These are phyloP conservation scores for Corbicula japonica DNA, from an alignment of 2,888 invertebrate species.

Conservation along the genomic window DNA sequence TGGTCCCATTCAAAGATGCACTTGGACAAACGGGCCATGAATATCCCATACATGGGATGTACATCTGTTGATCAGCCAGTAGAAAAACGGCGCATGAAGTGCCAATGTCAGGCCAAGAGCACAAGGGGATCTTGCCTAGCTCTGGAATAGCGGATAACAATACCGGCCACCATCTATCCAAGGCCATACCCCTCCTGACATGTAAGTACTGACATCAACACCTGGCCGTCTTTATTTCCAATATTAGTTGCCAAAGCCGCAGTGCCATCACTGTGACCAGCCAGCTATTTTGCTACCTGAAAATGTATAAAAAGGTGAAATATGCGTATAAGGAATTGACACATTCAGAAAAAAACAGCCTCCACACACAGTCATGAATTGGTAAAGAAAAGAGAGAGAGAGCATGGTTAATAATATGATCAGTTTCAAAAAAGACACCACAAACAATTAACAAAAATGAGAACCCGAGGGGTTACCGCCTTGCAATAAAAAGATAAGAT, in stretches of 20 bases:
- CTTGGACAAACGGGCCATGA: conserved; percentile 63
- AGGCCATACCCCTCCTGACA: conserved; percentile 65
- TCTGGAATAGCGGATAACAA: conserved; percentile 49
- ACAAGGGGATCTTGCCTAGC: conserved; percentile 51
- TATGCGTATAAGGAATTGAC: no score
- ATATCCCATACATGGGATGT: conserved; percentile 65
- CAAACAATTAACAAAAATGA: no score
- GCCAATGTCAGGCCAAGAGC: conserved; percentile 70
- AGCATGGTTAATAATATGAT: no score
- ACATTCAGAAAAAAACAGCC: no score
- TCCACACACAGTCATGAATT: no score
- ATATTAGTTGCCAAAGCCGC: conserved; percentile 70
- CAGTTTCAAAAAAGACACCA: no score
- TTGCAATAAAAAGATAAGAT: background rate
- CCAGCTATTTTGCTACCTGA: conserved; percentile 62
- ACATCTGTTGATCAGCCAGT: conserved; percentile 58
- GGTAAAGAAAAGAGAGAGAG: no score
- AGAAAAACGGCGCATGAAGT: conserved; percentile 70
- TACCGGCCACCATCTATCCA: conserved; percentile 55
- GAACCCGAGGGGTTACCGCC: no score
- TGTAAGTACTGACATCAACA: conserved; percentile 69
- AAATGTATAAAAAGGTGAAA: no score
- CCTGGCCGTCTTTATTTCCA: conserved; percentile 69
- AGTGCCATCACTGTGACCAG: conserved; percentile 57
- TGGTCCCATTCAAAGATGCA: conserved; percentile 64